Percentiles rank a stretch among this genome's conserved stretches.
Evolutionary conservation across 2,113 vertebrate genomes (phyloP).

Genomic region (Zonotrichia leucophrys): DNA sequence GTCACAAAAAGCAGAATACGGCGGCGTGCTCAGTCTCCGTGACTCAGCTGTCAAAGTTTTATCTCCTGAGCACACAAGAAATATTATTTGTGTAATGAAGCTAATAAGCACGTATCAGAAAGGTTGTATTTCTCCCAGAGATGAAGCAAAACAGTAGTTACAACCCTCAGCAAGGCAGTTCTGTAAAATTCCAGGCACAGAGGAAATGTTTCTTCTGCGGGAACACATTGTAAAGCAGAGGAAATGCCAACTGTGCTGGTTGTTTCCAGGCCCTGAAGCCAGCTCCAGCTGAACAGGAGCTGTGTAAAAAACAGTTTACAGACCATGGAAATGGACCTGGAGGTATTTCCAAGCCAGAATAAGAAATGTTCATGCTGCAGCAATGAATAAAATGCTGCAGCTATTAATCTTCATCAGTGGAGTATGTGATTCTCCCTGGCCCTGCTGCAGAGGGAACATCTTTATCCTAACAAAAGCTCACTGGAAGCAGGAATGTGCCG

Average conservation of each 20-base stretch:
- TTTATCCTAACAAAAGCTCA: neutral
- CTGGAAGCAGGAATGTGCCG: neutral
- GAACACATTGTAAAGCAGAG: neutral
- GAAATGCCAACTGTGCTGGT: neutral
- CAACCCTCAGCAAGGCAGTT: neutral
- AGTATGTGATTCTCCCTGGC: neutral
- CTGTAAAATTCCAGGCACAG: neutral
- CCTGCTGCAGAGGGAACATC: neutral
- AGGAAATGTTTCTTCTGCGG: neutral
- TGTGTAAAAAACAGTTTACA: neutral
- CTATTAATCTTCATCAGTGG: neutral
- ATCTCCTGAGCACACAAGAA: neutral
- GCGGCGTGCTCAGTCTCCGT: neutral
- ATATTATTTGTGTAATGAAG: neutral
- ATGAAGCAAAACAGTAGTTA: neutral
- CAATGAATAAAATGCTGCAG: neutral
- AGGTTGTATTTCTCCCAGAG: neutral
- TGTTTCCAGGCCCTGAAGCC: neutral
- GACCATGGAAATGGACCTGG: neutral
- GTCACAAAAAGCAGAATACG: neutral
- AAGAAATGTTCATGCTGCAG: neutral
- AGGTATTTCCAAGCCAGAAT: neutral
- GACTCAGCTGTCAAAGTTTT: slow-evolving; percentile 26
- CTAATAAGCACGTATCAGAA: neutral
- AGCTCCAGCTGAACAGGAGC: neutral